Evolutionary conservation across 2,888 invertebrate genomes (phyloP), one percentile per base, ranked within the genome.

Genomic region (Acleris emargana): DNA sequence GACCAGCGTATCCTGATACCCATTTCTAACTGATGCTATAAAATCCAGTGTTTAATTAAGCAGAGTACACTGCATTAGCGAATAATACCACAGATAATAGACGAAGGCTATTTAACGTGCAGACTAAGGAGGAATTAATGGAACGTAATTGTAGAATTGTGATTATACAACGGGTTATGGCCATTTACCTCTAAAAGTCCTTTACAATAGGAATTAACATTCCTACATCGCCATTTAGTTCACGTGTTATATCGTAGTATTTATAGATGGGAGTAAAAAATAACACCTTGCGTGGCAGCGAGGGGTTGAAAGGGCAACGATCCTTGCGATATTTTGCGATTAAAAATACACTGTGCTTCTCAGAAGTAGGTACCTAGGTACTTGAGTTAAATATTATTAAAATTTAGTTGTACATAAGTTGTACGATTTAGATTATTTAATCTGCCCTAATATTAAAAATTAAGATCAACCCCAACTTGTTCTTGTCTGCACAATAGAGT

Each of bases 161-260:
- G 25, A 18, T 54, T 58, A 64, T 59, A 59, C 58, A 59, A 59
- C 25, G 64, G 58, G 53, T 54, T 58, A 17, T 38, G 16, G 20
- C 54, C 17, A 47, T 53, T 52, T 58, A 58, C 42, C 20, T 58
- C 53, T 50, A 28, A 49, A 51, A 64, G 58, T 58, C 25, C 32
- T 63, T 58, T 53, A 58, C 49, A 28, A 58, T 47, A 58, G 54
- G 49, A 49, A 64, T 53, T 58, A 62, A 63, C 38, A 58, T 58
- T 58, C 47, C 20, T 18, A n/a, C 42, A 49, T 59, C 58, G 58
- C 42, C 64, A 64, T 64, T 64, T 63, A 22, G 32, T 49, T 47
- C 57, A 53, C 58, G 52, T 51, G 18, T 22, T 43, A 1, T 28
- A 9, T 38, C 13, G 13, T 6, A 45, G 17, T 45, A 45, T 45